phyloP scores from a whole-genome alignment of 2,797 vertebrate genomes.

The Sardinella longiceps region DNA sequence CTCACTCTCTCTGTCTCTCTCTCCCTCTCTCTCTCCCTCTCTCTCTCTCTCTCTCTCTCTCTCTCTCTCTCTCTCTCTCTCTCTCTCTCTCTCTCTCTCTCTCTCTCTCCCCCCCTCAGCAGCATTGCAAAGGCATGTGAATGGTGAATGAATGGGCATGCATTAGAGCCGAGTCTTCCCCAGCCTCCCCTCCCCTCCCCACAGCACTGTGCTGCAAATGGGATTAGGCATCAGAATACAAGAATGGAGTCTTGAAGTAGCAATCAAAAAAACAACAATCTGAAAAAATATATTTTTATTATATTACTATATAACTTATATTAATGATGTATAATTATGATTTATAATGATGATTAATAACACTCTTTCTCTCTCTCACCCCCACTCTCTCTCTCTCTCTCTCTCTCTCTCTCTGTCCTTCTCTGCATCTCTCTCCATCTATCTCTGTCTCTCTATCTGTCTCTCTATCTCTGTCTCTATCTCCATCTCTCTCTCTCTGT shows the following conservation, averaged over 20 bases:
- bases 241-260: no score
- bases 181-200: background rate
- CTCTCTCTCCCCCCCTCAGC: background rate
- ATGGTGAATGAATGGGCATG: background rate
- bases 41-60: slow-evolving; percentile 9
- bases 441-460: background rate
- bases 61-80: slow-evolving; percentile 24
- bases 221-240: background rate
- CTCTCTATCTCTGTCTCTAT: background rate
- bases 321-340: no score
- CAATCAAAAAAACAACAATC: no score
- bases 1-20: background rate
- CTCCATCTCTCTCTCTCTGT: background rate
- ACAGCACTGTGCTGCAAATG: background rate
- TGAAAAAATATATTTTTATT: no score
- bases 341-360: no score
- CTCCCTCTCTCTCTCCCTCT: background rate
- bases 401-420: background rate
- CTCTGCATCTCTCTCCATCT: background rate
- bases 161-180: background rate
- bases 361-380: no score
- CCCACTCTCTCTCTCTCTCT: no score
- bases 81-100: background rate
- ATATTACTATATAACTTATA: no score
- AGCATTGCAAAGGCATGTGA: background rate